Evolutionary conservation across 92 coral and sea anemone species (phyloP), one percentile per base, ranked within the genome.

Genomic region (Siderastrea siderea): DNA sequence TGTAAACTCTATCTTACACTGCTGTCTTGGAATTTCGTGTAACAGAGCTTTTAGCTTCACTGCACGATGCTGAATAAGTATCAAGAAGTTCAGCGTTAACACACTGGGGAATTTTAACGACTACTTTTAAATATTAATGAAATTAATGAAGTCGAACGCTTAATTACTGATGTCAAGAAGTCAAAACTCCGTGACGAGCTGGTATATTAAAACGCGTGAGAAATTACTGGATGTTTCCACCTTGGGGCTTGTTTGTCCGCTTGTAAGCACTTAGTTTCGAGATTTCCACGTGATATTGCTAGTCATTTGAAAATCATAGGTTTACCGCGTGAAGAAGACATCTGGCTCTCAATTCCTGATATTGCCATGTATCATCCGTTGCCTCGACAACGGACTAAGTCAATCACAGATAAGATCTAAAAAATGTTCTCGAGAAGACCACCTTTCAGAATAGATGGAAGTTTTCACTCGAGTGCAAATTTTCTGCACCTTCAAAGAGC

Each of bases 311-410:
- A 53, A 43, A 5, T 43, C 38, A 71, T 72, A 48, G 52, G 76
- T n/a, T 26, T 11, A 55, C 68, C 47, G 38, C 38, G 77, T 47
- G 51, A 43, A 60, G 12, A 71, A 58, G 75, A 81, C 86, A 81
- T 81, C 68, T 82, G 86, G 46, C 86, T 13, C 59, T 82, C 58
- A 70, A 55, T 58, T 70, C 47, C 68, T 59, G 86, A 82, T 82
- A 82, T 82, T 82, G 77, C 4, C 51, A 69, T 46, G 86, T 55
- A 15, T 74, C 72, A 13, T 26, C 10, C 19, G 87, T 84, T 84
- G 80, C 87, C 87, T 74, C 79, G 87, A 75, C 78, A 84, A 84
- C 87, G 80, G 80, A 43, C 58, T 53, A 73, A 61, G 73, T 52
- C 51, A 64, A 84, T 73, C 50, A 61, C 38, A 52, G 87, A 84